Conservation (phyloP, 2,797 vertebrate species). For the Apogon hyalosoma region DNA sequence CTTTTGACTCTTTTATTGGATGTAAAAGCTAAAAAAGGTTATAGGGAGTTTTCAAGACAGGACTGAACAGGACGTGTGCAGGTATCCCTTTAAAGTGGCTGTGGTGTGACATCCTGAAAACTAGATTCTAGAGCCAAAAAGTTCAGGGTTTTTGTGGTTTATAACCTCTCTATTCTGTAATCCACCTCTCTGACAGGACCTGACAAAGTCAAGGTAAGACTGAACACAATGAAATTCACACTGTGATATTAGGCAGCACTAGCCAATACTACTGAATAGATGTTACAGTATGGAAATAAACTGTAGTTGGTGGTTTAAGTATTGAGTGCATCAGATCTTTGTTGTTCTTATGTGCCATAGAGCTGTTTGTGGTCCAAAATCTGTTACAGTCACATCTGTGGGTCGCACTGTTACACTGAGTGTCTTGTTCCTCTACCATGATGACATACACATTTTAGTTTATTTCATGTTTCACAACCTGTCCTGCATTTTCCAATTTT, state of each 20-base stretch:
- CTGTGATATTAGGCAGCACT: not conserved
- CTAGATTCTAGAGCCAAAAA: conserved; percentile 1
- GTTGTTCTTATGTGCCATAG: too few relatives aligned
- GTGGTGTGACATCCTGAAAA: conserved; percentile 40
- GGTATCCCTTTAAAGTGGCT: conserved; percentile 15
- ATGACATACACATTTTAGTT: too few relatives aligned
- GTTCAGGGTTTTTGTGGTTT: conserved; percentile 30
- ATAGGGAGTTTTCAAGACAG: not conserved
- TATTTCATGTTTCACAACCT: too few relatives aligned
- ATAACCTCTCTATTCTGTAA: conserved; percentile 68
- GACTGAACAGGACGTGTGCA: conserved; percentile 33
- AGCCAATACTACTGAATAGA: too few relatives aligned
- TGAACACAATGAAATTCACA: conserved; percentile 16
- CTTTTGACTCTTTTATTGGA: too few relatives aligned
- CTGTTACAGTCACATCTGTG: too few relatives aligned
- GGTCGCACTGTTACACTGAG: too few relatives aligned
- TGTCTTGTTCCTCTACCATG: too few relatives aligned
- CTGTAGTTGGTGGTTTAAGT: not conserved
- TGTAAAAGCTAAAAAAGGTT: too few relatives aligned
- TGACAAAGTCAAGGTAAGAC: conserved; percentile 85
- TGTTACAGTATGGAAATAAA: not conserved
- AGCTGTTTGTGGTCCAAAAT: too few relatives aligned
- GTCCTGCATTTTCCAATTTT: too few relatives aligned
- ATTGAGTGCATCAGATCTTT: not conserved
- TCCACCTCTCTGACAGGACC: conserved; percentile 77